Base-by-base conservation (phyloP, 1,140 invertebrate species). In the Brachionus calyciflorus region DNA sequence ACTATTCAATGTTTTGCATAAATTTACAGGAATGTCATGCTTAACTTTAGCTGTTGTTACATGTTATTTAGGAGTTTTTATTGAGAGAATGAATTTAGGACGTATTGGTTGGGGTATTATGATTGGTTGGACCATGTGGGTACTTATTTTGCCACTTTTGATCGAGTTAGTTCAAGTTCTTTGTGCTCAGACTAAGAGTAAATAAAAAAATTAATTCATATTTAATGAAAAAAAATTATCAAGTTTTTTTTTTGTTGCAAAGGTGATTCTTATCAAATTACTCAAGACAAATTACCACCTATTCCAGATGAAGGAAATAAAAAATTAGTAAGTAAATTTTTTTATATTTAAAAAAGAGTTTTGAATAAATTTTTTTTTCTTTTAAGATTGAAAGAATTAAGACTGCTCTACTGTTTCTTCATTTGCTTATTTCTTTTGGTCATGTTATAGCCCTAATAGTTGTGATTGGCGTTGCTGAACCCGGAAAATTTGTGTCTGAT, bases 31-130 rank as follows among this genome's bases (percentile, higher is more conserved):
- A 49, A 30, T 73, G 24, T 73, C 69, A 10, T 37, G 28, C n/a
- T n/a, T 73, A 19, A 24, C 12, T 21, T 26, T 73, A 21, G 46
- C 69, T 1, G 33, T 37, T 28, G 28, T 55, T 51, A 30, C 55
- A 7, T 60, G 55, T 21, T 70, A 46, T 48, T 55, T 73, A 30
- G 69, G 69, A 49, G 48, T 73, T 21, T 51, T 55, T 24, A 73
- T 73, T 12, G 51, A 55, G 14, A 49, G 46, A 49, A 73, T 73
- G 69, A 37, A 51, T 19, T 55, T 73, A 24, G 69, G 69, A 26
- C 14, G 33, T 41, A 28, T 51, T 24, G 69, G 69, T 10, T 73
- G 69, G 69, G 69, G 69, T 49, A 17, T 73, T 9, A 24, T 73
- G 44, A 24, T 55, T 51, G 69, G 69, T 21, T 73, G 69, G 69